Base-by-base conservation (phyloP, 1,140 invertebrate genomes). In the Habropoda laboriosa region DNA sequence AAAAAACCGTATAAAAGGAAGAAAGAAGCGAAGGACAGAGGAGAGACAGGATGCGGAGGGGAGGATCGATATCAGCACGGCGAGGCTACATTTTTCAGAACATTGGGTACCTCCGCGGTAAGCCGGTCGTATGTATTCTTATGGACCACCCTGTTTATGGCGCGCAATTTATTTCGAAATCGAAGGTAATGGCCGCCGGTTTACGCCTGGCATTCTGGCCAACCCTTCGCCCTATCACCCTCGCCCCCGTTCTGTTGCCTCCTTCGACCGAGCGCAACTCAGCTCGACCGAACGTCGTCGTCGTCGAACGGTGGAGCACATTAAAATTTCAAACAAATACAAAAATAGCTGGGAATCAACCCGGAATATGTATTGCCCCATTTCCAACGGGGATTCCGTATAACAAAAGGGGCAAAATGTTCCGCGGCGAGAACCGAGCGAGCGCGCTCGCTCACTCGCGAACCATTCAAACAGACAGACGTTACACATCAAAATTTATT, bases 111-210 rank as follows among this genome's bases (percentile, higher is more conserved):
- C 84, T 84, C 79, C 79, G 83, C 73, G 85, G 85, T 88, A 91
- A 91, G 88, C 88, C 76, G 90, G 90, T 91, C 90, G 85, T 92
- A 89, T 91, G 91, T 91, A 92, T 92, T 90, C 90, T 88, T 89
- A 91, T 90, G 88, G 88, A 90, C 89, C 87, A 84, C 87, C 89
- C 89, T 92, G 90, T 92, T 93, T 93, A 93, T 92, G 90, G 90
- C 86, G 82, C 86, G 88, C 90, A 91, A 93, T 93, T 93, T 92
- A 92, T 93, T 92, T 92, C 66, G 78, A 90, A 92, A 92, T 92
- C 91, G 91, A 92, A 93, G 89, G 91, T 93, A 92, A 92, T 92
- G 90, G 91, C 89, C 87, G 86, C 85, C 87, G 86, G 89, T 91
- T 92, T 91, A 91, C 88, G 87, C 88, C 85, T 64, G 72, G 58